These are phyloP conservation scores for Tinea trinotella DNA, from an alignment of 2,888 invertebrate species.

Conservation along the genomic window DNA sequence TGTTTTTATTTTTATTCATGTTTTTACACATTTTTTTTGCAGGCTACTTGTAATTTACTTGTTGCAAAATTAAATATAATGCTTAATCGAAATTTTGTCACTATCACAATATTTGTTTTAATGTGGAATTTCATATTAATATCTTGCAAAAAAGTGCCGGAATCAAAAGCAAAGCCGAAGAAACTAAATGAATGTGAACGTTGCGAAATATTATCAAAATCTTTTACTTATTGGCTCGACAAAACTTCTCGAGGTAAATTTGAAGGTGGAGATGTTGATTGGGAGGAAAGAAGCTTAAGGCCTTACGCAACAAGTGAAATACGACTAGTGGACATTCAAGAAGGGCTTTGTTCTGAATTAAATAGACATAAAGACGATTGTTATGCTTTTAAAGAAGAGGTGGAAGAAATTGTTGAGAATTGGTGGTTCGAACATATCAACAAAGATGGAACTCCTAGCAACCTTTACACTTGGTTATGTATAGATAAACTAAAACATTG, in stretches of 20 bases:
- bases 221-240: constrained; percentile 84
- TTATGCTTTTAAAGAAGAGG: constrained; percentile 83
- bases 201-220: constrained; percentile 80
- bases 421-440: constrained; percentile 92
- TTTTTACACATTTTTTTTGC: no score
- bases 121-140: not conserved
- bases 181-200: constrained; percentile 71
- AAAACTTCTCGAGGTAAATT: constrained; percentile 88
- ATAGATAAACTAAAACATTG: constrained; percentile 83
- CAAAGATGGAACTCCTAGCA: constrained; percentile 41
- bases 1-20: no score
- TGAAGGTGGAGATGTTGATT: constrained; percentile 94
- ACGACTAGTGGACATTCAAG: constrained; percentile 92
- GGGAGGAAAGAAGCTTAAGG: constrained; percentile 91
- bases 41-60: no score
- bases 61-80: no score
- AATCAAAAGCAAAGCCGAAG: not conserved
- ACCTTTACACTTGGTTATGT: constrained; percentile 79
- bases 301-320: constrained; percentile 91
- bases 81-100: no score
- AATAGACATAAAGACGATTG: constrained; percentile 84
- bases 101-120: no score
- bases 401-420: constrained; percentile 85
- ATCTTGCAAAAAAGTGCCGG: not conserved
- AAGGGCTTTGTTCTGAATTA: constrained; percentile 82